These are phyloP conservation scores for Acanthoscelides obtectus DNA, from an alignment of 2,888 invertebrate genomes.

Conservation along the genomic window DNA sequence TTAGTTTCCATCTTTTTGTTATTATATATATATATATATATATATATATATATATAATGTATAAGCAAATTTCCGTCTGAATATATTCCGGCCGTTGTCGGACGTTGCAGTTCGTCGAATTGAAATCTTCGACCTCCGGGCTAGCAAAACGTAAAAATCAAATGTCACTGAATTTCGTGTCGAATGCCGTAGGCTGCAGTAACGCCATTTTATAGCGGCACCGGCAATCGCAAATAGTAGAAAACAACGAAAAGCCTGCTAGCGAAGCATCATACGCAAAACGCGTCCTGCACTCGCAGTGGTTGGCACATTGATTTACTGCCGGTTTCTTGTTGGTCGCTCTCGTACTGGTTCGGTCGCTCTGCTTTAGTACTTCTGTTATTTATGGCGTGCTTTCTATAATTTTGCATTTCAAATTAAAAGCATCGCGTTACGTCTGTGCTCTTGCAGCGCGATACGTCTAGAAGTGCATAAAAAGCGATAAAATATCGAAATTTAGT, in stretches of 20 bases:
- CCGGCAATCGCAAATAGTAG: neutral
- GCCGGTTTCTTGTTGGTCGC: neutral
- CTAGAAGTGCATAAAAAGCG: neutral
- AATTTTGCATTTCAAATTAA: slow-evolving; percentile 29
- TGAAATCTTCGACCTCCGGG: neutral
- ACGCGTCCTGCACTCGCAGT: neutral
- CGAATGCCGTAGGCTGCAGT: neutral
- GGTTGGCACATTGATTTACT: neutral
- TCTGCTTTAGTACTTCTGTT: slow-evolving; percentile 20
- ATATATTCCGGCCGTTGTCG: neutral
- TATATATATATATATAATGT: neutral
- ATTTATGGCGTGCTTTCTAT: slow-evolving; percentile 27
- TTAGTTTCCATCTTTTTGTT: too few relatives aligned
- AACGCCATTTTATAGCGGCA: neutral
- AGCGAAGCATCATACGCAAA: neutral
- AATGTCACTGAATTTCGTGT: neutral
- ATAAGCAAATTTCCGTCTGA: neutral
- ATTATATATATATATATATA: too few relatives aligned
- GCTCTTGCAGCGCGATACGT: neutral
- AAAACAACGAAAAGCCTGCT: neutral
- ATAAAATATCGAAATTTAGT: neutral
- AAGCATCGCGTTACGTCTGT: slow-evolving; percentile 19
- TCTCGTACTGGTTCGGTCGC: neutral
- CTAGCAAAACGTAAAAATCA: neutral
- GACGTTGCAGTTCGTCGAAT: neutral